These are phyloP conservation scores for Myrmecophaga tridactyla DNA, from an alignment of 2,113 vertebrate genomes.

Conservation along the genomic window DNA sequence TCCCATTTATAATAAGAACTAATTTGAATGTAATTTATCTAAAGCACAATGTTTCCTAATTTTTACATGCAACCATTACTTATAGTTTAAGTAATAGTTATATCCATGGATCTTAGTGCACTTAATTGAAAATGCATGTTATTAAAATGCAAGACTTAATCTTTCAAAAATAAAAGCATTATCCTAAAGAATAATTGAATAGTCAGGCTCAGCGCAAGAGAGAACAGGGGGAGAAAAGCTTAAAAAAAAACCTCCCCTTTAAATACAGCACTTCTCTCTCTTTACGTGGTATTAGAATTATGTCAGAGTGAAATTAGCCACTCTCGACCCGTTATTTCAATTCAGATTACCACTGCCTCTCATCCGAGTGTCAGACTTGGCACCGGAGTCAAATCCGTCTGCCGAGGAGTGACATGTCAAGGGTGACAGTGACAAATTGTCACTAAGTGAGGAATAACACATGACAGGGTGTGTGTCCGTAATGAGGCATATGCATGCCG, in stretches of 20 bases:
- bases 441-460: constrained; percentile 88
- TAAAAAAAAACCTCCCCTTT: constrained; percentile 61
- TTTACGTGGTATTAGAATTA: constrained; percentile 75
- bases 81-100: constrained; percentile 87
- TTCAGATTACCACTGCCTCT: constrained; percentile 84
- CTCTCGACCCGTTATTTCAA: constrained; percentile 82
- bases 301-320: constrained; percentile 83
- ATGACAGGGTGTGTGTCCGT: constrained; percentile 83
- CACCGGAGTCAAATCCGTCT: constrained; percentile 82
- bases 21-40: constrained; percentile 88
- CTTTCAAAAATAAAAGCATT: constrained; percentile 85
- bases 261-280: constrained; percentile 70
- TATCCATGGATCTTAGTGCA: constrained; percentile 80
- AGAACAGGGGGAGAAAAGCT: background rate
- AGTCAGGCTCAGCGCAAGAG: constrained; percentile 40
- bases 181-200: constrained; percentile 81
- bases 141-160: constrained; percentile 83
- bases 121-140: constrained; percentile 85
- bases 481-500: constrained; percentile 83
- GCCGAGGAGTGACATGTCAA: constrained; percentile 83
- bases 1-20: constrained; percentile 87
- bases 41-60: constrained; percentile 85
- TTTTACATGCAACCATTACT: constrained; percentile 84
- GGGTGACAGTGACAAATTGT: constrained; percentile 92
- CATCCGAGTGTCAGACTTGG: constrained; percentile 83